A percentile compares a stretch with the other conserved stretches of the same genome.
Evolutionary conservation across 2,888 invertebrate species (phyloP).

Genomic region (Lasioglossum zephyrum): DNA sequence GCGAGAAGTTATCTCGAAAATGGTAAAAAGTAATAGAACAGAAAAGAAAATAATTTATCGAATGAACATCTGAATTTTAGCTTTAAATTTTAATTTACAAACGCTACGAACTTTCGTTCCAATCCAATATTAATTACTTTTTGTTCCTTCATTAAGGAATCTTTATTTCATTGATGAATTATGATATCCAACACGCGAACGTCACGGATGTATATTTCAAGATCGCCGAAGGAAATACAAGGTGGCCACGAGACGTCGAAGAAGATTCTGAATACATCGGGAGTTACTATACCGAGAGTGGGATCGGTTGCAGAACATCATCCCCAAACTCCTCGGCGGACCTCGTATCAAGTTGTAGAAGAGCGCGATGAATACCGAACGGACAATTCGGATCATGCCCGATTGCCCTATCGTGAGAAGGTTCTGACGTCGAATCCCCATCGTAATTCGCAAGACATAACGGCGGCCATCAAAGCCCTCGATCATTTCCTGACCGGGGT

Average conservation of each 20-base stretch:
- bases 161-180: no score
- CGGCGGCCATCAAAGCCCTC: constrained; percentile 68
- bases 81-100: no score
- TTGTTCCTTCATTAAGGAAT: no score
- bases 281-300: not conserved
- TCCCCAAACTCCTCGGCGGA: constrained; percentile 40
- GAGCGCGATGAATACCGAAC: constrained; percentile 51
- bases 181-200: no score
- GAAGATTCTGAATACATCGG: not conserved
- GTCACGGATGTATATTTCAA: constrained; percentile 4
- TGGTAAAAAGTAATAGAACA: no score
- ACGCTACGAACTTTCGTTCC: no score
- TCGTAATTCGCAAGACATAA: constrained; percentile 66
- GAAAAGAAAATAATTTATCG: no score
- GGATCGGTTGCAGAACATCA: constrained; percentile 30
- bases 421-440: constrained; percentile 45
- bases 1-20: no score
- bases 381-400: constrained; percentile 46
- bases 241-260: not conserved
- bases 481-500: constrained; percentile 73
- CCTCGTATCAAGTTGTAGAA: constrained; percentile 59
- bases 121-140: no score
- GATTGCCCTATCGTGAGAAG: constrained; percentile 56
- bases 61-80: no score
- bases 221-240: not conserved